Evolutionary conservation across 2,888 invertebrate genomes (phyloP).

Genomic region (Polydrusus tereticollis): DNA sequence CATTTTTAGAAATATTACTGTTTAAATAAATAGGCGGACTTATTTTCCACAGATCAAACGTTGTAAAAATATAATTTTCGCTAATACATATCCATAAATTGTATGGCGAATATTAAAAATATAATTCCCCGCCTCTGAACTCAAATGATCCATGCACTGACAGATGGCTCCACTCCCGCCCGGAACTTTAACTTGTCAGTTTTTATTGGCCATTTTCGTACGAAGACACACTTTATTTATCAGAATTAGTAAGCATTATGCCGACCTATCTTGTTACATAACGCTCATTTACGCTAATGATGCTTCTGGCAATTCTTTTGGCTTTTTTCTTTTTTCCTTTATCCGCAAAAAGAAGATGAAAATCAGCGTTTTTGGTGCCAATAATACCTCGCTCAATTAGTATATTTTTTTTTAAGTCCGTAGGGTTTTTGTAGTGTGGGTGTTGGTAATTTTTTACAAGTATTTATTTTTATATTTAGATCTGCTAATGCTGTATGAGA

Average conservation of each 20-base stretch:
- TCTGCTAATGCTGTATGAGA: too few species aligned
- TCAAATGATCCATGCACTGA: conserved; percentile 20
- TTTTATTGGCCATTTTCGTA: conserved; percentile 42
- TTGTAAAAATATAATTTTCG: neutral
- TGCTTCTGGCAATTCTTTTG: conserved; percentile 42
- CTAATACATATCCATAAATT: neutral
- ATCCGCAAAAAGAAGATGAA: conserved; percentile 41
- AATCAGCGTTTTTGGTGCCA: conserved; percentile 38
- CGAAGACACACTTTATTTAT: conserved; percentile 44
- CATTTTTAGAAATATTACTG: too few species aligned
- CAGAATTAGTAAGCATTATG: conserved; percentile 47
- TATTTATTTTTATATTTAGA: too few species aligned
- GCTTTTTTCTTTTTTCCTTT: conserved; percentile 35
- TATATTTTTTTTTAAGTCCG: conserved; percentile 8
- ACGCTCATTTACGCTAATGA: conserved; percentile 47
- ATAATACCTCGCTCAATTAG: conserved; percentile 45
- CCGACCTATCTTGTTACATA: conserved; percentile 45
- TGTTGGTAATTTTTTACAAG: neutral
- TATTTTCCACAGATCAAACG: too few species aligned
- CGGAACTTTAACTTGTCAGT: conserved; percentile 46
- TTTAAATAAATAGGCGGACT: too few species aligned
- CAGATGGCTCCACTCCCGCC: conserved; percentile 59
- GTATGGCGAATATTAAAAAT: neutral
- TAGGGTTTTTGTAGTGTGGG: neutral
- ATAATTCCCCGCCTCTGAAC: conserved; percentile 4